Conservation (phyloP, 2,888 invertebrate genomes). For the Dermolepida albohirtum region DNA sequence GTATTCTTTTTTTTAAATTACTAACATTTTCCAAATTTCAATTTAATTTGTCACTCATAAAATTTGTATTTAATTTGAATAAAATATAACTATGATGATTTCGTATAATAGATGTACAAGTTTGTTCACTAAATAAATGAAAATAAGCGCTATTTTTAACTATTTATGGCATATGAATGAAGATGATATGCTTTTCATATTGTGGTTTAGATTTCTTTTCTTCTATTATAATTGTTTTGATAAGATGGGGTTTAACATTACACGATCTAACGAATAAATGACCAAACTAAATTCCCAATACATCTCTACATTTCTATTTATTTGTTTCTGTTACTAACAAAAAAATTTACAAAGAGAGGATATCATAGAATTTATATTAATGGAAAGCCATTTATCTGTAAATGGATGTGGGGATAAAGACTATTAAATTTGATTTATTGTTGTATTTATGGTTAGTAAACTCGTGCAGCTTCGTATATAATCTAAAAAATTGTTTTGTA, state of each 20-base stretch:
- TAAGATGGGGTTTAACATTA: no score
- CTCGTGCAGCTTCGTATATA: not conserved
- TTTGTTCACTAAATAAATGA: no score
- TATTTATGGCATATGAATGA: no score
- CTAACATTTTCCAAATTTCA: no score
- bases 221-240: no score
- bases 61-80: no score
- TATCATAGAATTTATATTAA: constrained; percentile 37
- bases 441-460: constrained; percentile 27
- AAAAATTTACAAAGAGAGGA: constrained; percentile 23
- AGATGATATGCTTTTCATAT: not conserved
- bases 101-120: no score
- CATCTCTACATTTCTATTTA: constrained; percentile 28
- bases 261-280: not conserved
- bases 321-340: constrained; percentile 22
- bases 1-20: no score
- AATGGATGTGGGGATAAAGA: constrained; percentile 34
- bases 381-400: constrained; percentile 36
- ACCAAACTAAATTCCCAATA: constrained; percentile 14
- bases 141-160: no score
- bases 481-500: constrained; percentile 5
- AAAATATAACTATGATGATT: no score
- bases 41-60: no score
- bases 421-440: constrained; percentile 37
- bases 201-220: constrained; percentile 20